Conservation (phyloP, 2,113 vertebrate genomes). For the Buteo buteo region DNA sequence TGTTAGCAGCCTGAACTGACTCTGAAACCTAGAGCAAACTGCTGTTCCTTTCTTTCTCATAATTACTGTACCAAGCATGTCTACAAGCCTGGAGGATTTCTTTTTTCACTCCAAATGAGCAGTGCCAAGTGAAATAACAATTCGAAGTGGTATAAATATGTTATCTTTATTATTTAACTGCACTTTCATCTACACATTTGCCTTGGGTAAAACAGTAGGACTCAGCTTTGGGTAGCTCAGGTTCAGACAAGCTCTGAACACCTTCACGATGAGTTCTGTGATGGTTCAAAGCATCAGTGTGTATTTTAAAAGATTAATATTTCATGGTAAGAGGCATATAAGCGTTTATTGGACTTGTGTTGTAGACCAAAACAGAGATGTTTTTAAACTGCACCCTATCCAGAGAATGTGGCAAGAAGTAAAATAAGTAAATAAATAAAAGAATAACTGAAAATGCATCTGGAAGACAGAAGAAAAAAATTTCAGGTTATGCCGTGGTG, state of each 20-base stretch:
- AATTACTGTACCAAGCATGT: not conserved
- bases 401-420: not conserved
- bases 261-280: not conserved
- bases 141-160: not conserved
- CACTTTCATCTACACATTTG: not conserved
- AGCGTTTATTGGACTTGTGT: not conserved
- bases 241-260: not conserved
- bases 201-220: not conserved
- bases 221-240: not conserved
- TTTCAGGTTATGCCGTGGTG: not conserved
- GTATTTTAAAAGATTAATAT: not conserved
- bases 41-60: not conserved
- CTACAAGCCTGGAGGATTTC: not conserved
- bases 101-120: not conserved
- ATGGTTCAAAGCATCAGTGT: not conserved
- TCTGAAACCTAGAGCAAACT: not conserved
- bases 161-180: not conserved
- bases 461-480: not conserved
- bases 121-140: not conserved
- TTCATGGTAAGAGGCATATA: not conserved
- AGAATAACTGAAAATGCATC: not conserved
- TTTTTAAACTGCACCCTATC: not conserved
- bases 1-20: not conserved
- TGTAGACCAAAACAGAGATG: not conserved
- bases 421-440: not conserved